Base-by-base conservation (phyloP, 23 tunicate genomes). In the Ascidia mentula region DNA sequence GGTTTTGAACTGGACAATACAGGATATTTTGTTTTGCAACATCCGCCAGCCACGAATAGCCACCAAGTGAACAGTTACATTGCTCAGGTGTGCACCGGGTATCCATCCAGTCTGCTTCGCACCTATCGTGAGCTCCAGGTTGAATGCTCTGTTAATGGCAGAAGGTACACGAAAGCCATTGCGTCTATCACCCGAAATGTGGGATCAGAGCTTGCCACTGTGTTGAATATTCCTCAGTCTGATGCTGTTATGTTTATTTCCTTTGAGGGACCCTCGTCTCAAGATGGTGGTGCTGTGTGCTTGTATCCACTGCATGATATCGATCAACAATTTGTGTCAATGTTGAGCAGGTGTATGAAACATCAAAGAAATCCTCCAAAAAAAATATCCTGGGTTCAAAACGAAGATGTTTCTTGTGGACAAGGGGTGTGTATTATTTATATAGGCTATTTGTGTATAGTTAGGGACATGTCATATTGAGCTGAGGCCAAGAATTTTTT, bases 21-120 rank as follows among this genome's bases (percentile, higher is more conserved):
- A 35, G 97, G 90, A 18, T 91, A 91, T 69, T 91, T 91, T 82
- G 84, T 91, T n/a, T 7, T 71, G 9, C 46, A 82, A 38, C 89
- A 86, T 59, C 86, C 95, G 30, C 46, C 45, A 24, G 38, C 85
- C 22, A 18, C 6, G 31, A 31, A 59, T 18, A 46, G 40, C 15
- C 24, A 39, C 32, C 35, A 30, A 13, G 72, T 70, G 9, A 20
- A 69, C 32, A 86, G 90, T 7, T 91, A 86, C 75, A 72, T 91
- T 6, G 38, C 90, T 26, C 97, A 91, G 42, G 46, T 91, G 17
- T 91, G 97, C 69, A 78, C 60, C n/a, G 82, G 60, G 34, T 71
- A 81, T 40, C 79, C 71, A 35, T 26, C 77, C 7, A 28, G 30
- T 34, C 18, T 37, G 17, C 53, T 84, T 60, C 26, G 71, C 20